Evolutionary conservation across 37 sponge, comb jelly and placozoan genomes (phyloP).

Genomic region (Lycopodina hypogea): DNA sequence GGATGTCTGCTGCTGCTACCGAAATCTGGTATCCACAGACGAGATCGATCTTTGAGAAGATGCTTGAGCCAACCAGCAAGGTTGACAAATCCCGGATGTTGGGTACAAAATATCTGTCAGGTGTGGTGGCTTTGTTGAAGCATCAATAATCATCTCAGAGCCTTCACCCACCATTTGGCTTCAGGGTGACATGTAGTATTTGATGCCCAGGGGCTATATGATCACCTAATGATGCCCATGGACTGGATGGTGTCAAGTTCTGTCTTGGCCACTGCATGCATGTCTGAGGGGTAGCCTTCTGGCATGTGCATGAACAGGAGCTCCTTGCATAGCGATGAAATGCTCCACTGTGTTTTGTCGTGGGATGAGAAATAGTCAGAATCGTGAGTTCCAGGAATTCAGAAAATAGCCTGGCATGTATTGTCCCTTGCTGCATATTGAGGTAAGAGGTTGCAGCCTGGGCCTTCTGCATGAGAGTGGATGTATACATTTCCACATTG

Average conservation of each 20-base stretch:
- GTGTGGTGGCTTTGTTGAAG: constrained; percentile 43
- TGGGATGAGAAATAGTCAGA: constrained; percentile 9
- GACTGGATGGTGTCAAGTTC: constrained; percentile 36
- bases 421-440: too few relatives aligned
- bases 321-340: constrained; percentile 33
- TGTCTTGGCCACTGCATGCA: background rate
- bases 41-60: constrained; percentile 22
- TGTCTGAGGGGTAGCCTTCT: constrained; percentile 37
- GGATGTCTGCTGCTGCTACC: constrained; percentile 20
- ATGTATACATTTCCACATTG: too few relatives aligned
- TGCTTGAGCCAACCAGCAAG: background rate
- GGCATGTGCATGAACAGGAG: constrained; percentile 28
- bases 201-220: constrained; percentile 45
- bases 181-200: constrained; percentile 51
- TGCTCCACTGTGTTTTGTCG: constrained; percentile 38
- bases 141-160: constrained; percentile 59
- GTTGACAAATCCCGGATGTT: constrained; percentile 48
- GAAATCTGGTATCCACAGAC: constrained; percentile 32
- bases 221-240: constrained; percentile 38
- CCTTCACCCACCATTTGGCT: constrained; percentile 47
- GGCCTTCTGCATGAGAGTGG: too few relatives aligned
- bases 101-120: constrained; percentile 56
- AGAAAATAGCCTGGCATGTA: too few relatives aligned
- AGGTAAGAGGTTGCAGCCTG: too few relatives aligned
- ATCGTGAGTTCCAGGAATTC: too few relatives aligned